Evolutionary conservation across 2,797 vertebrate species (phyloP), one percentile per base, ranked within the genome.

Genomic region (Sciurus vulgaris): DNA sequence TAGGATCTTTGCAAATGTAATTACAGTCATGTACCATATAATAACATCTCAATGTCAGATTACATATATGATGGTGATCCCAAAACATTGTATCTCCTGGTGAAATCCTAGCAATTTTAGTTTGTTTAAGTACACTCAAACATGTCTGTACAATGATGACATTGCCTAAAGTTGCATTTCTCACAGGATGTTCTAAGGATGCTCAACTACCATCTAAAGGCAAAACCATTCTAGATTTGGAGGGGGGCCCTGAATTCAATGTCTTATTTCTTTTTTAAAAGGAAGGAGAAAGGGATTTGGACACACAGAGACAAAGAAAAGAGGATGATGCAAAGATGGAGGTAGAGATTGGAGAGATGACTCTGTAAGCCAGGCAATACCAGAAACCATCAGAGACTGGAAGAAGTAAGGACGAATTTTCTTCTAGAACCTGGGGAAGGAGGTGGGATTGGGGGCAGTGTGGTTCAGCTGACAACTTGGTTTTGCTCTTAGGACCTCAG

Each of bases 141-240:
- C 9, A 56, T 74, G 8, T 8, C 49, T n/a, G 12, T 22, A 47
- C 33, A 35, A 61, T 10, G n/a, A 49, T 2, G 7, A 17, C 7
- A 24, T 30, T n/a, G 18, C 44, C 54, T 47, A 59, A 49, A 30
- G 41, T 26, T 41, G 5, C 30, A 26, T 61, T 87, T 76, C 22
- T 35, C 56, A 63, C 30, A n/a, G 28, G 17, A 33, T 26, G 2
- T 76, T 9, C 54, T 28, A 28, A 24, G 1, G 22, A 10, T 41
- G 59, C 41, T 63, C 56, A 49, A 15, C 22, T 76, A 7, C 15
- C 70, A 65, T 85, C 26, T 84, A 13, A 8, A 81, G 35, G 81
- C 35, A 35, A 95, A 95, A 89, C 82, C 69, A 69, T 61, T 54
- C n/a, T 81, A 26, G 49, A 72, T 83, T 67, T 61, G 84, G 28